Conservation (phyloP, 2,797 vertebrate genomes). For the Acanthiza pusilla region DNA sequence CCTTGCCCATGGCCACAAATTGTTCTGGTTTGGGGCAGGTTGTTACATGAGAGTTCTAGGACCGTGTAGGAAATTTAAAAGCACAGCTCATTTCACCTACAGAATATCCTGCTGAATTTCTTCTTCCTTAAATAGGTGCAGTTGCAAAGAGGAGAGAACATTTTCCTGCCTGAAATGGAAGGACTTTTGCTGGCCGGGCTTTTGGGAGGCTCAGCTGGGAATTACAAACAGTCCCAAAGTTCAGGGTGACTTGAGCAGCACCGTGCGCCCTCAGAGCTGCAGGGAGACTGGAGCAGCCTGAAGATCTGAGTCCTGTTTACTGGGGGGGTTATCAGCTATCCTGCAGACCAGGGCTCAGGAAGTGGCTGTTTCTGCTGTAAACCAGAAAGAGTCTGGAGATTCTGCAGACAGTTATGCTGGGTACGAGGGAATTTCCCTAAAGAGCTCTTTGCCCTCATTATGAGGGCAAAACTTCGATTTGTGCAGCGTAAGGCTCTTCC, state of each 20-base stretch:
- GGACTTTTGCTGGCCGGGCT: neutral
- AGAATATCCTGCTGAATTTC: neutral
- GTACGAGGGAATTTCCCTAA: neutral
- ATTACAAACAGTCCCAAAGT: neutral
- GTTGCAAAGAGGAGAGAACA: neutral
- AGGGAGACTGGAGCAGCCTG: neutral
- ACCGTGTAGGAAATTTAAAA: neutral
- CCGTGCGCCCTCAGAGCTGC: rapidly evolving
- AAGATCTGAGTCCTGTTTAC: neutral
- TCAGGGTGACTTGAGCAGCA: neutral
- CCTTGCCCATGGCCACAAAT: rapidly evolving
- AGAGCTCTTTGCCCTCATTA: neutral
- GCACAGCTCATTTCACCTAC: rapidly evolving
- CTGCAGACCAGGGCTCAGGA: neutral
- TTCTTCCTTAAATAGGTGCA: neutral
- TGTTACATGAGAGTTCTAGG: rapidly evolving
- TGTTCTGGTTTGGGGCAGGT: neutral
- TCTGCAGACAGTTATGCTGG: neutral
- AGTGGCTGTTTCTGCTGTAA: neutral
- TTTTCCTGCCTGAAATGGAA: neutral
- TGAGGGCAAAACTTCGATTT: neutral
- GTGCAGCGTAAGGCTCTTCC: neutral
- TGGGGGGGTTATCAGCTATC: neutral
- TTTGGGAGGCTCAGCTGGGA: neutral
- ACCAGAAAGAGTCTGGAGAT: neutral